Evolutionary conservation across 1,140 invertebrate species (phyloP).

Genomic region (Odontomachus brunneus): DNA sequence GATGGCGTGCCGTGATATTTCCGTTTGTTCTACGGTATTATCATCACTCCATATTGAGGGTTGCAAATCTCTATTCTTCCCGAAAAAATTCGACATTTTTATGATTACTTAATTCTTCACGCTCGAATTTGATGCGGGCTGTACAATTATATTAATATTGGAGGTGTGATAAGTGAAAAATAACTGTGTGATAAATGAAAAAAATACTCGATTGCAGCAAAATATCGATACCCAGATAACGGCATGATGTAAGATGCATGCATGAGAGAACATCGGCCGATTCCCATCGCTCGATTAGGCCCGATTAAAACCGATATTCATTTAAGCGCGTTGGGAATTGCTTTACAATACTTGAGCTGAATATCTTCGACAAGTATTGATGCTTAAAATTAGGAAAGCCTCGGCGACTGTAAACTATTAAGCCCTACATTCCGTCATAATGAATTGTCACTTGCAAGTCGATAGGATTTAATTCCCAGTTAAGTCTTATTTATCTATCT

Average conservation of each 20-base stretch:
- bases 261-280: slow-evolving; percentile 13
- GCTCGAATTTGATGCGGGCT: not conserved
- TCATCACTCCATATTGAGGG: too few species aligned
- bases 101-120: not conserved
- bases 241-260: not conserved
- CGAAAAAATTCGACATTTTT: not conserved
- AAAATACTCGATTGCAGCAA: too few species aligned
- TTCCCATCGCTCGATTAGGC: slow-evolving; percentile 58
- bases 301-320: slow-evolving; percentile 47
- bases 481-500: not conserved
- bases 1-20: slow-evolving; percentile 26
- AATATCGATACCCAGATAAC: not conserved
- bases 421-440: not conserved
- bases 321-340: slow-evolving; percentile 62
- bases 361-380: slow-evolving; percentile 1
- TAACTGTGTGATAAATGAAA: not conserved
- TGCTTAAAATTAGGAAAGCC: slow-evolving; percentile 59
- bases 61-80: not conserved
- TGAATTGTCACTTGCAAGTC: not conserved
- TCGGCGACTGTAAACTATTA: not conserved
- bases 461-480: slow-evolving; percentile 7
- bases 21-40: slow-evolving; percentile 3
- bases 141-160: not conserved
- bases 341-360: slow-evolving; percentile 41
- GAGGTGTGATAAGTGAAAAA: not conserved